Conservation (phyloP, 2,888 invertebrate species). For the Vesta saturnalis region DNA sequence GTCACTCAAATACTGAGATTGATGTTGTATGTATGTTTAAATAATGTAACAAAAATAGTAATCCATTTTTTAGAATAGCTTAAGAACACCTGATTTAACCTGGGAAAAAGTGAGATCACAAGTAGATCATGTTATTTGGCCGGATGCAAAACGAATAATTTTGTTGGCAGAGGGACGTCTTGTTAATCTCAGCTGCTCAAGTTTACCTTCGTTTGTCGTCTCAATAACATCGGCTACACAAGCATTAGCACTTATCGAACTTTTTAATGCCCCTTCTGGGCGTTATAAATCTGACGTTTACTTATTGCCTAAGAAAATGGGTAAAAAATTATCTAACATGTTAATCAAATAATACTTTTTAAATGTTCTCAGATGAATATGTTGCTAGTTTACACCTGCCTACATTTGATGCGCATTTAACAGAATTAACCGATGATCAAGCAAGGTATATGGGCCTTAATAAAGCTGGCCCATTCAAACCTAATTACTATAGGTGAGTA, state of each 20-base stretch:
- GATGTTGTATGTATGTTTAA: conserved; percentile 77
- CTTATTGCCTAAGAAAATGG: conserved; percentile 98
- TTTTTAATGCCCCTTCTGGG: conserved; percentile 94
- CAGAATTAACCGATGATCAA: conserved; percentile 95
- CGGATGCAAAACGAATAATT: conserved; percentile 94
- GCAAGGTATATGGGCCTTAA: conserved; percentile 97
- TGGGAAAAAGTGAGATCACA: conserved; percentile 98
- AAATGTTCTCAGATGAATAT: conserved; percentile 83
- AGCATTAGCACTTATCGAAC: conserved; percentile 94
- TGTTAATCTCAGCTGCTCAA: conserved; percentile 96
- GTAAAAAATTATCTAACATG: conserved; percentile 60
- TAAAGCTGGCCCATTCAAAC: conserved; percentile 98
- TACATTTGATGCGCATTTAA: conserved; percentile 97
- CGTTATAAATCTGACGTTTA: conserved; percentile 98
- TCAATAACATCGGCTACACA: conserved; percentile 98
- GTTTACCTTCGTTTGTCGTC: conserved; percentile 96
- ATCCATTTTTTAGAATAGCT: conserved; percentile 72
- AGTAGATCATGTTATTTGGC: conserved; percentile 99
- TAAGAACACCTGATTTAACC: conserved; percentile 92
- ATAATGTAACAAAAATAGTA: conserved; percentile 7
- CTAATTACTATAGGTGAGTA: conserved; percentile 92
- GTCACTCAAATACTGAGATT: conserved; percentile 96
- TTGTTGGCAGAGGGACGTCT: conserved; percentile 94
- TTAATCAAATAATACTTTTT: conserved; percentile 46
- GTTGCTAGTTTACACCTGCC: conserved; percentile 97